Conservation (phyloP, 2,113 vertebrate genomes). For the Hirundichthys speculiger region DNA sequence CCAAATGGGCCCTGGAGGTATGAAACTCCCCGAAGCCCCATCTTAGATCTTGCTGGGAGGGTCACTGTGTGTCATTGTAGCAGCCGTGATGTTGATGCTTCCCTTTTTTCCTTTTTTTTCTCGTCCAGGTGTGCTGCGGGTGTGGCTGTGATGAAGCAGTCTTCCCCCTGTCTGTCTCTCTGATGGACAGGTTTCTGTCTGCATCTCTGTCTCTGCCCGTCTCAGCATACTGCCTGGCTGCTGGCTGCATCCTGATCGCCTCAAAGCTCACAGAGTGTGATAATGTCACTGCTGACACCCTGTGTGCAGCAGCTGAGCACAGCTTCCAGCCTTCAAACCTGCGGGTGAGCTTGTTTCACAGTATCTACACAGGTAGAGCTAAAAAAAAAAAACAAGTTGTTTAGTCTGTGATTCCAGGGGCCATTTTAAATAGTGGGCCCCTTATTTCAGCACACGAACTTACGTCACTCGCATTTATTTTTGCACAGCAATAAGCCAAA, state of each 20-base stretch:
- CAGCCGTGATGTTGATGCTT: conserved; percentile 1
- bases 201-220: conserved; percentile 66
- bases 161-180: conserved; percentile 80
- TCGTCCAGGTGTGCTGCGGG: conserved; percentile 80
- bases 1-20: conserved; percentile 84
- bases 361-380: background rate
- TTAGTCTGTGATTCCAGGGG: background rate
- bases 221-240: conserved; percentile 73
- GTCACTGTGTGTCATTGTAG: background rate
- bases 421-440: no score
- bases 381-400: no score
- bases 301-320: conserved; percentile 78
- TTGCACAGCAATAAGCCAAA: no score
- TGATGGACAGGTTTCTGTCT: conserved; percentile 82
- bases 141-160: conserved; percentile 79
- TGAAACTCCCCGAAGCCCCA: background rate
- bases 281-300: conserved; percentile 64
- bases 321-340: conserved; percentile 72
- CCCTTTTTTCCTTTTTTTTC: background rate
- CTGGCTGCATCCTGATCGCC: conserved; percentile 81
- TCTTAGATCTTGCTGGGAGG: background rate
- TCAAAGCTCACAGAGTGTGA: conserved; percentile 82
- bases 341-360: conserved; percentile 61
- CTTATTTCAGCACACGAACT: no score
- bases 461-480: no score